Evolutionary conservation across 2,113 vertebrate species (phyloP), one percentile per base, ranked within the genome.

Genomic region (Albula goreensis): DNA sequence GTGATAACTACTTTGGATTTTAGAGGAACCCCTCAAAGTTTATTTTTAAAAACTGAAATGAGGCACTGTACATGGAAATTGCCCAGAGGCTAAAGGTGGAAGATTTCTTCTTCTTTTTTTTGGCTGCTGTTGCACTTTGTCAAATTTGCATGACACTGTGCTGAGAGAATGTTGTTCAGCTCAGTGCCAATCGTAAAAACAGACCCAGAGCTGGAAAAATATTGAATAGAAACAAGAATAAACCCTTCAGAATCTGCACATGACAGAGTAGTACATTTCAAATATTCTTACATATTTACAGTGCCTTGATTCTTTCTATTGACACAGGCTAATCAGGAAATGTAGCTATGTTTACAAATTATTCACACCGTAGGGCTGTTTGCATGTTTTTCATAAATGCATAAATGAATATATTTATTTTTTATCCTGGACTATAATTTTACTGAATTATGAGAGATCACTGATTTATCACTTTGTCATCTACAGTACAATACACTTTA

Each of bases 21-120:
- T 50, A 84, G 66, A 77, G 83, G 50, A 84, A 51, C 83, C 66
- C 25, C 83, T 84, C 77, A 50, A 84, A 51, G 70, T 74, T 74
- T 77, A 84, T 79, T 79, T 79, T 48, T 79, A 17, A 84, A 31
- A 78, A 78, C 52, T 57, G 10, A 79, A 85, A 57, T 79, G 70
- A 78, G 52, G 74, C 31, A 50, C 74, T 85, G 51, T 56, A n/a
- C 25, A 78, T 19, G 17, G 49, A 50, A 79, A 52, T 53, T 85
- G 25, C 70, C 52, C 74, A 9, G 52, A 79, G 83, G 83, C 74
- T 56, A 79, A 79, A 49, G 77, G 15, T 85, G 74, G 74, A 49
- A 15, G 57, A 56, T 49, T 79, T 10, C 12, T 78, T 78, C 6
- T 9, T 9, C 74, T 57, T n/a, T 78, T 56, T 78, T 85, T 12